Percentiles rank a stretch among this genome's conserved stretches.
Evolutionary conservation across 2,797 vertebrate genomes (phyloP).

Genomic region (Pachyuromys duprasi): DNA sequence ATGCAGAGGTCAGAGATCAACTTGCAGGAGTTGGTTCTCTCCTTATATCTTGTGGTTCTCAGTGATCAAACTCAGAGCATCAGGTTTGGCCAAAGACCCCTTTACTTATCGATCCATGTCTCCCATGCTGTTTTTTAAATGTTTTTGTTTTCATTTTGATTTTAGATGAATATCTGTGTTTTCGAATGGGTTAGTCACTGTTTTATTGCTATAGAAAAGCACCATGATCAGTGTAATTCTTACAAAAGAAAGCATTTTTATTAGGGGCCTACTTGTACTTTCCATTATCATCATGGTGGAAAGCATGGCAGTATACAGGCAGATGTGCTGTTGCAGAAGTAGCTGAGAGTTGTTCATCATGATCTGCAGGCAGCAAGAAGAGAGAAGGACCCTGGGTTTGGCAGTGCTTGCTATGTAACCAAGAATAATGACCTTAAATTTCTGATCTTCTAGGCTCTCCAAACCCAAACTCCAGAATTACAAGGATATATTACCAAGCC

Average conservation of each 20-base stretch:
- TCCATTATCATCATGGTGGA: neutral
- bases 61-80: neutral
- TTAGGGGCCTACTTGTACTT: neutral
- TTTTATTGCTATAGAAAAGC: neutral
- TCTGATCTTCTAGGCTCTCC: neutral
- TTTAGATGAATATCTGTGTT: neutral
- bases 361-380: neutral
- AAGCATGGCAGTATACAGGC: neutral
- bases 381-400: neutral
- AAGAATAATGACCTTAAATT: too few relatives aligned
- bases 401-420: neutral
- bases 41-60: too few relatives aligned
- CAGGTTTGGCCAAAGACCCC: neutral
- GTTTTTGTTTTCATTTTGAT: neutral
- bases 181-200: neutral
- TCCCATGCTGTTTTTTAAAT: neutral
- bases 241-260: neutral
- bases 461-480: neutral
- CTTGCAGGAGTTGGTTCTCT: neutral
- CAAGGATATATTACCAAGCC: neutral
- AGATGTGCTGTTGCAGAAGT: neutral
- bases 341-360: neutral
- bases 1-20: too few relatives aligned
- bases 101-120: too few relatives aligned
- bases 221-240: too few relatives aligned